Percentiles rank a stretch among this genome's conserved stretches.
These are phyloP conservation scores for Plebejus argus DNA, from an alignment of 2,888 invertebrate genomes.

Conservation along the genomic window DNA sequence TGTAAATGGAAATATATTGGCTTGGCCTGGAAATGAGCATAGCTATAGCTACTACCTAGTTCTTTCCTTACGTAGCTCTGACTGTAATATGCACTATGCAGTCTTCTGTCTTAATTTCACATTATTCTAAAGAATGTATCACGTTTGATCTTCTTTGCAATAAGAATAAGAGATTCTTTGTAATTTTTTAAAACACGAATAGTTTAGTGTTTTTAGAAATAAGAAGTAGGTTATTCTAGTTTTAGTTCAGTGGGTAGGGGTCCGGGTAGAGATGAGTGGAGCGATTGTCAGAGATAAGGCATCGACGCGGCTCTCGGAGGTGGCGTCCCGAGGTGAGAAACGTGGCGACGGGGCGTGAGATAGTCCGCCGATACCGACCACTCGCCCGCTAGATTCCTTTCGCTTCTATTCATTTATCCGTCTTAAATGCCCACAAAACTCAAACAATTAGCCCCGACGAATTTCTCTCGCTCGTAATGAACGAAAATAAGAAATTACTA, in stretches of 20 bases:
- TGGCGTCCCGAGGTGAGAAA: slow-evolving; percentile 75
- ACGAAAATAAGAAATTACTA: slow-evolving; percentile 32
- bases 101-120: no score
- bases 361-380: slow-evolving; percentile 61
- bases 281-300: slow-evolving; percentile 68
- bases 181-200: no score
- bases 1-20: slow-evolving; percentile 21
- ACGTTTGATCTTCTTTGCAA: neutral
- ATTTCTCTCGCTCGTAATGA: slow-evolving; percentile 19
- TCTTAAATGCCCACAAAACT: neutral
- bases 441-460: slow-evolving; percentile 16
- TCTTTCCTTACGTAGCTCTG: neutral
- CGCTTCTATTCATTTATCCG: slow-evolving; percentile 21
- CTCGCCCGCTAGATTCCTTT: slow-evolving; percentile 37
- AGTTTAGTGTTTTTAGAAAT: neutral
- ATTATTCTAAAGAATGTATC: neutral
- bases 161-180: neutral
- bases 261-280: slow-evolving; percentile 68
- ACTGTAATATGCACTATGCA: neutral
- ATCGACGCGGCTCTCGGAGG: slow-evolving; percentile 57
- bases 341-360: slow-evolving; percentile 76
- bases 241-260: slow-evolving; percentile 67
- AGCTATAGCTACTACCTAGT: neutral
- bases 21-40: neutral
- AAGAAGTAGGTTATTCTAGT: slow-evolving; percentile 58